Conservation (phyloP, 2,797 vertebrate species). For the Poecilia picta region DNA sequence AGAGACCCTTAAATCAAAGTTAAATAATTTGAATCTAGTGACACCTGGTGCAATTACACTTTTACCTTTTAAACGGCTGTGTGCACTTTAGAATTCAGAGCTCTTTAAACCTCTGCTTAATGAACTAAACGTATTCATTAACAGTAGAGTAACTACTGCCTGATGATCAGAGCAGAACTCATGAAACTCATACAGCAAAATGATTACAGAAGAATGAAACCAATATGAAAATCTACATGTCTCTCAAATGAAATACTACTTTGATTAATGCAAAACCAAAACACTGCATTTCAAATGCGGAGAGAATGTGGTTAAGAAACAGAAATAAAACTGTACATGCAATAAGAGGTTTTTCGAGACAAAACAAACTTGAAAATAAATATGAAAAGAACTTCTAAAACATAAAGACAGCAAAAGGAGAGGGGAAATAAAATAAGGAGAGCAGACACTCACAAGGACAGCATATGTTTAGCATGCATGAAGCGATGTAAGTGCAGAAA, state of each 20-base stretch:
- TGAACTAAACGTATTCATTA: conserved; percentile 69
- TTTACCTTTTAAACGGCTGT: conserved; percentile 26
- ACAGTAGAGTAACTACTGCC: conserved; percentile 68
- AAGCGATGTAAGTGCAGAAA: conserved; percentile 77
- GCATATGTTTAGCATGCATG: conserved; percentile 82
- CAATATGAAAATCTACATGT: conserved; percentile 80
- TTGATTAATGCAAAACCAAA: conserved; percentile 80
- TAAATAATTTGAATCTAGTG: conserved; percentile 25
- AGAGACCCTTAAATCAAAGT: conserved; percentile 52
- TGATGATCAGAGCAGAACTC: conserved; percentile 77
- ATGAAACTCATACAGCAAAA: conserved; percentile 81
- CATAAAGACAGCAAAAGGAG: conserved; percentile 57
- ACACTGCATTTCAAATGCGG: conserved; percentile 79
- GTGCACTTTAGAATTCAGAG: conserved; percentile 60
- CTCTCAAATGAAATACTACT: conserved; percentile 82
- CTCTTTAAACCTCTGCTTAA: conserved; percentile 64
- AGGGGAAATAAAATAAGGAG: conserved; percentile 58
- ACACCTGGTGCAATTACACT: conserved; percentile 25
- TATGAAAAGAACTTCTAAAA: conserved; percentile 42
- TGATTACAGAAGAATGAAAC: conserved; percentile 83
- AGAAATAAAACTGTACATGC: conserved; percentile 75
- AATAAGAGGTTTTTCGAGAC: conserved; percentile 61
- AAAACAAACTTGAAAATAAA: conserved; percentile 65
- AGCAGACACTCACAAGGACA: conserved; percentile 72
- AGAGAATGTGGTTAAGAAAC: conserved; percentile 74